These are phyloP conservation scores for Itoplectis maculator DNA, from an alignment of 2,888 invertebrate genomes.

Conservation along the genomic window DNA sequence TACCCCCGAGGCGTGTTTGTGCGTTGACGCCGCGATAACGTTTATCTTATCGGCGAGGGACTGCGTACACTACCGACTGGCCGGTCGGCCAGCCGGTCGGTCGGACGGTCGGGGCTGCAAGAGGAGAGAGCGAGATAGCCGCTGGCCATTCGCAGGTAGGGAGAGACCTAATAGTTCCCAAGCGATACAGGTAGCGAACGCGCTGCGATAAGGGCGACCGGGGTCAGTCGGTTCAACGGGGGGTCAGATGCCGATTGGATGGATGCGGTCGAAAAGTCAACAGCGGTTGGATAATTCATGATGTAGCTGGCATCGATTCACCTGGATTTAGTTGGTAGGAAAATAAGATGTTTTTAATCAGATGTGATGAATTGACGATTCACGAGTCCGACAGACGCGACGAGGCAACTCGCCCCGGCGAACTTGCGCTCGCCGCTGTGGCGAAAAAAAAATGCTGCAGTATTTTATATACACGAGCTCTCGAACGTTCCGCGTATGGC, in stretches of 20 bases:
- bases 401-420: background rate
- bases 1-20: constrained; percentile 40
- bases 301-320: too few relatives aligned
- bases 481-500: background rate
- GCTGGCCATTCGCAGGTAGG: constrained; percentile 47
- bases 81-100: background rate
- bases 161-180: constrained; percentile 14
- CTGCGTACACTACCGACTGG: background rate
- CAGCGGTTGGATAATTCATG: too few relatives aligned
- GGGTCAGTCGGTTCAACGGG: background rate
- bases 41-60: constrained; percentile 74
- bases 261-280: too few relatives aligned
- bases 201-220: background rate
- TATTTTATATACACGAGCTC: background rate
- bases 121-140: constrained; percentile 54
- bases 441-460: background rate
- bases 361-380: too few relatives aligned
- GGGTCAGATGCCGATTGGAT: too few relatives aligned
- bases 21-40: constrained; percentile 68
- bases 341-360: too few relatives aligned
- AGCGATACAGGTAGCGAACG: constrained; percentile 11
- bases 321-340: too few relatives aligned
- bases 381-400: too few relatives aligned
- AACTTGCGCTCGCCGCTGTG: background rate
- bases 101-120: constrained; percentile 7